These are phyloP conservation scores for Cetonia aurata DNA, from an alignment of 2,888 invertebrate genomes.

Conservation along the genomic window DNA sequence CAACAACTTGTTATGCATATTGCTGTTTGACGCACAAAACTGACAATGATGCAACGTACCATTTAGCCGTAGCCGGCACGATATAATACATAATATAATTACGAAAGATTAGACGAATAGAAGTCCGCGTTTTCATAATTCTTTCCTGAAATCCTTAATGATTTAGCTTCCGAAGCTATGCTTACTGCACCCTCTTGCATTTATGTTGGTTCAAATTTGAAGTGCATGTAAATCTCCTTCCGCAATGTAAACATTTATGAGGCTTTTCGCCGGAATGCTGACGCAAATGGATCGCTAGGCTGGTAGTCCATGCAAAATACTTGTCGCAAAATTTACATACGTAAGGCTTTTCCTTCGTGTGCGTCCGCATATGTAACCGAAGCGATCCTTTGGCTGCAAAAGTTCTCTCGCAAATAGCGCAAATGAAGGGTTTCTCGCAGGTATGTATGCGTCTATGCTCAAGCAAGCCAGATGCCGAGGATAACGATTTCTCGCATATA, in stretches of 20 bases:
- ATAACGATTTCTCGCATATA: constrained; percentile 31
- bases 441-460: constrained; percentile 45
- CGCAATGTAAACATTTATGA: constrained; percentile 69
- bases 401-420: constrained; percentile 69
- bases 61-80: too few species aligned
- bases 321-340: constrained; percentile 70
- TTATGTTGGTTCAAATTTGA: too few species aligned
- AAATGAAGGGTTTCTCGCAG: constrained; percentile 69
- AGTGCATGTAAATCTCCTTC: constrained; percentile 66
- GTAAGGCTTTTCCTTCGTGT: constrained; percentile 63
- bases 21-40: too few species aligned
- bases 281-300: constrained; percentile 67
- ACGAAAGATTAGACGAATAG: too few species aligned
- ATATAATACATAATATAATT: too few species aligned
- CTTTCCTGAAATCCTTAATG: too few species aligned
- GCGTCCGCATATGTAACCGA: constrained; percentile 54
- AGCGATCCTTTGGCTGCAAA: constrained; percentile 68
- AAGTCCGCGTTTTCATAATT: too few species aligned
- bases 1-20: too few species aligned
- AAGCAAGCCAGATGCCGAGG: constrained; percentile 32
- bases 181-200: too few species aligned
- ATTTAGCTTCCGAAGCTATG: too few species aligned
- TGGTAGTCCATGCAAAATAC: constrained; percentile 68
- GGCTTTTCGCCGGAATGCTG: constrained; percentile 70
- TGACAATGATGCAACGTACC: too few species aligned